Evolutionary conservation across 2,888 invertebrate genomes (phyloP), one percentile per base, ranked within the genome.

Genomic region (Limnephilus lunatus): DNA sequence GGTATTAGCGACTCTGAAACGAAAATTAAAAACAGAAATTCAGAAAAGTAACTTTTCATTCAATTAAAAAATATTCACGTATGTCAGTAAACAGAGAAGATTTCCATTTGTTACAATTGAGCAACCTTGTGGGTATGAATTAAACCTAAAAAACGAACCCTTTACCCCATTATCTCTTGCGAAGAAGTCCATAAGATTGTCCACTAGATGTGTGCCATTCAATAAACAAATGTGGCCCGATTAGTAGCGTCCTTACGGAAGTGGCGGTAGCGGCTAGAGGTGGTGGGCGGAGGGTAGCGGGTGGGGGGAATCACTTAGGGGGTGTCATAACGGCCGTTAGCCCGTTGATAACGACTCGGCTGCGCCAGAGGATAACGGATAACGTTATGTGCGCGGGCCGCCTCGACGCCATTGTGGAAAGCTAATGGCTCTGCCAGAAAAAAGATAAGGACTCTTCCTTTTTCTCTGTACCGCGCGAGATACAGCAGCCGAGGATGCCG

Each of bases 311-410:
- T 93, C 93, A 92, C 93, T 93, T 93, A 93, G 92, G 81, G 92
- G 89, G 93, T 91, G 93, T 93, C 93, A 93, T 93, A 93, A 93
- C 93, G 93, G 93, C 92, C 93, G 93, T 92, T 93, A 93, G 92
- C 91, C 93, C 87, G 88, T 92, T 90, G 91, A 91, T 91, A 91
- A 91, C 92, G 92, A 89, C 92, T 83, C 91, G 89, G 91, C 89
- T 91, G 92, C 88, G 85, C 91, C 81, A 89, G 86, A 83, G 92
- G 93, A 93, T 93, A 93, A 93, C 93, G 92, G 92, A 93, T 93
- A 93, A 93, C 93, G 92, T 93, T 93, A 93, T 92, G 92, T 92
- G 92, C 90, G 90, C 92, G 92, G 85, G 92, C 93, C 86, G 81
- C 87, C 92, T 87, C 90, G 87, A 85, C 85, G 90, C 93, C 93